phyloP scores from a whole-genome alignment of 2,797 vertebrate species.

The Chaetophractus vellerosus region DNA sequence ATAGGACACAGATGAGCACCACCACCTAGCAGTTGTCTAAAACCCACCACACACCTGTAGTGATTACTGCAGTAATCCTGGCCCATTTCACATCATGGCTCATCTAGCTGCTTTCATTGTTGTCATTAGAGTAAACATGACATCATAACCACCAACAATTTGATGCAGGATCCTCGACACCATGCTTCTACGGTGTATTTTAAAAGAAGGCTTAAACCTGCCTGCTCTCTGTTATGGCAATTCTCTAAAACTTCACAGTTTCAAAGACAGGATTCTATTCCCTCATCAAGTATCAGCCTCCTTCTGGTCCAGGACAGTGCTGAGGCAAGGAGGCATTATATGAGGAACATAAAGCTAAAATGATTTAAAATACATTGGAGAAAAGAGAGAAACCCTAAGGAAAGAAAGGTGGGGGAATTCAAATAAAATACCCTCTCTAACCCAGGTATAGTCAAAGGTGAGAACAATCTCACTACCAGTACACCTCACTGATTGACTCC shows the following conservation, averaged over 20 bases:
- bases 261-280: constrained; percentile 25
- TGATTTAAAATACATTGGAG: constrained; percentile 32
- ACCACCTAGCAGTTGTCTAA: neutral
- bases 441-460: neutral
- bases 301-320: neutral
- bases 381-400: constrained; percentile 16
- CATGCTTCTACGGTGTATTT: neutral
- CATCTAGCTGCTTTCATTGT: constrained; percentile 31
- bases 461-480: neutral
- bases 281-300: neutral
- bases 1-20: neutral
- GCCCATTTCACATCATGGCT: neutral
- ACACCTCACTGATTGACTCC: neutral
- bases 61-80: constrained; percentile 20
- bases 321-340: neutral
- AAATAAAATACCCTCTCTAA: neutral
- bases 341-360: neutral
- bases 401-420: neutral
- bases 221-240: neutral
- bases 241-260: neutral
- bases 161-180: neutral
- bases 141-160: neutral
- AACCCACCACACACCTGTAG: neutral
- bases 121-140: neutral
- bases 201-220: neutral